Evolutionary conservation across 2,888 invertebrate genomes (phyloP).

Genomic region (Trissonchulus sp.): DNA sequence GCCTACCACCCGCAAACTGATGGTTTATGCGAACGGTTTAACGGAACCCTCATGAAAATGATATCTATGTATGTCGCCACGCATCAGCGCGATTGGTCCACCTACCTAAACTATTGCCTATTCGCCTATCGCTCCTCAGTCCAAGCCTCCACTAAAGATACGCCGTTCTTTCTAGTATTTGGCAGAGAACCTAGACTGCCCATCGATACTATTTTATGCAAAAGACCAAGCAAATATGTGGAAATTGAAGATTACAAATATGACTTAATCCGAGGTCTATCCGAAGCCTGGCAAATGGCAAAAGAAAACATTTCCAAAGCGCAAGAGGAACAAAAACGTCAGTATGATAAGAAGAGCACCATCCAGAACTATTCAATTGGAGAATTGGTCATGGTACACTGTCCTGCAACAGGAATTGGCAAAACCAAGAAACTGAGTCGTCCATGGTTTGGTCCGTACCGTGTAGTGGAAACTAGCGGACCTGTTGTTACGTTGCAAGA

Average conservation of each 20-base stretch:
- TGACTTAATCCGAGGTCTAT: background rate
- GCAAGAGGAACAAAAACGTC: background rate
- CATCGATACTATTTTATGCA: too few relatives aligned
- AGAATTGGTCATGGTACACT: background rate
- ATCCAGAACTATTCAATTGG: too few relatives aligned
- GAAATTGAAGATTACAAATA: background rate
- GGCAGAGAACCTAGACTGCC: too few relatives aligned
- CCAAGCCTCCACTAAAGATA: too few relatives aligned
- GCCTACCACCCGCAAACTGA: conserved; percentile 38
- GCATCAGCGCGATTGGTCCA: conserved; percentile 37
- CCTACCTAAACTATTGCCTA: conserved; percentile 28
- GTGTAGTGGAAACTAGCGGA: background rate
- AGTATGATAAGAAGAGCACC: too few relatives aligned
- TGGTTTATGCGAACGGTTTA: conserved; percentile 40
- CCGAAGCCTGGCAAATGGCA: too few relatives aligned
- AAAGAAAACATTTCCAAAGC: background rate
- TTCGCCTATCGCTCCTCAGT: conserved; percentile 38
- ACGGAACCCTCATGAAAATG: conserved; percentile 38
- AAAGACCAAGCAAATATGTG: background rate
- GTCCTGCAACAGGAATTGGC: background rate
- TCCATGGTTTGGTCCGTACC: conserved; percentile 1
- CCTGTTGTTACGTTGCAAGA: background rate
- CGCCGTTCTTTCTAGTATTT: too few relatives aligned
- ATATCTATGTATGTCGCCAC: conserved; percentile 36
- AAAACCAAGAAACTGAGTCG: background rate